A percentile compares a stretch with the other conserved stretches of the same genome.
phyloP scores from a whole-genome alignment of 1,140 invertebrate species.

The Drosophila subpulchrella region DNA sequence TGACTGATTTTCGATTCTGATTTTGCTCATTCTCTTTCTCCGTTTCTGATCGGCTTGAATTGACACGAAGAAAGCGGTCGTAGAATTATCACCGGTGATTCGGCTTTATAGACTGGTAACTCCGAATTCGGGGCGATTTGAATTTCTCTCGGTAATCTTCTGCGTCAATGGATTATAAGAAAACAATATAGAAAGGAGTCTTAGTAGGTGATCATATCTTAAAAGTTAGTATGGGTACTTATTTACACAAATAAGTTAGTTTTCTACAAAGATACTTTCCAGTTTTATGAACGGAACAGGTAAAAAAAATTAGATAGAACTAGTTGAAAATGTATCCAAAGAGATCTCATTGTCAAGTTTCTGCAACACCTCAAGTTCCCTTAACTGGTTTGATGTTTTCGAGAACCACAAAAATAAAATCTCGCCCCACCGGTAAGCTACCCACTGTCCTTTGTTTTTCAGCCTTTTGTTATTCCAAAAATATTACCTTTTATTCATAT shows the following conservation, averaged over 20 bases:
- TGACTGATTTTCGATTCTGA: conserved; percentile 51
- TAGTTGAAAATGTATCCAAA: too few relatives aligned
- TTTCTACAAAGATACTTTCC: too few relatives aligned
- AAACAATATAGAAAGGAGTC: too few relatives aligned
- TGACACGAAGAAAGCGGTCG: conserved; percentile 38
- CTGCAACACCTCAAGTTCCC: conserved; percentile 22
- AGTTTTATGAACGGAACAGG: too few relatives aligned
- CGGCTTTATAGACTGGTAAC: conserved; percentile 9
- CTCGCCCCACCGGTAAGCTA: neutral
- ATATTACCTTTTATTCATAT: conserved; percentile 41
- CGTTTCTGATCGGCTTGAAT: conserved; percentile 43
- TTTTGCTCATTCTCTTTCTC: conserved; percentile 11
- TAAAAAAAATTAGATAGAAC: too few relatives aligned
- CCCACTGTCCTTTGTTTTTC: conserved; percentile 17
- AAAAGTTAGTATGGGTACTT: too few relatives aligned
- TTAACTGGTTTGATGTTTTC: conserved; percentile 20
- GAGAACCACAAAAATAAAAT: conserved; percentile 6
- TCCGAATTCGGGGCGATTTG: neutral
- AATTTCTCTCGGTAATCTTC: conserved; percentile 7
- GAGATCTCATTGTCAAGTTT: conserved; percentile 3
- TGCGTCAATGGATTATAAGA: neutral
- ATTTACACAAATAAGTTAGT: too few relatives aligned
- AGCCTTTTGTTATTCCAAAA: conserved; percentile 29
- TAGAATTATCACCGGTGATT: conserved; percentile 39
- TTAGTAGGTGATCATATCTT: too few relatives aligned